Percentiles rank a stretch among this genome's conserved stretches.
phyloP scores from a whole-genome alignment of 2,113 vertebrate genomes.

The Rhynchopsitta pachyrhyncha region DNA sequence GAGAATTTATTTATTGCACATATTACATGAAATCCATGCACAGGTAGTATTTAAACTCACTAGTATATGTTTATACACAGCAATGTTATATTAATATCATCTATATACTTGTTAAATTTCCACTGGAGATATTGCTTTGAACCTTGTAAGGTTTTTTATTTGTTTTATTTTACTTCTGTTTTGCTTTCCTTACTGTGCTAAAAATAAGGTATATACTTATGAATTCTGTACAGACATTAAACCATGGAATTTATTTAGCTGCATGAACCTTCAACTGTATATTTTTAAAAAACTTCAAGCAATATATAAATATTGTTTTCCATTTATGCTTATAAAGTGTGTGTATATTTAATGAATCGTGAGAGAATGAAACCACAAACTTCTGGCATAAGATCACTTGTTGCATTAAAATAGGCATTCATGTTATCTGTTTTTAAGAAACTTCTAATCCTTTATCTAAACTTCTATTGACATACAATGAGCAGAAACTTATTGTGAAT shows the following conservation, averaged over 20 bases:
- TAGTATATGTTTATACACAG: neutral
- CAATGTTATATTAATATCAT: neutral
- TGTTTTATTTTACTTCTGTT: neutral
- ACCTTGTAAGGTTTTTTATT: neutral
- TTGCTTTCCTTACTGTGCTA: neutral
- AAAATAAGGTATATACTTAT: neutral
- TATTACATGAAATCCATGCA: neutral
- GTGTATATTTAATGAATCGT: neutral
- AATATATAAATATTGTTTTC: neutral
- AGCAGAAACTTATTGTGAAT: neutral
- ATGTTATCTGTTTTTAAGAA: neutral
- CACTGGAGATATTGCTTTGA: neutral
- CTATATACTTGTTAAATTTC: neutral
- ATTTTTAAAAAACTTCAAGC: neutral
- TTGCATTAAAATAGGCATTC: neutral
- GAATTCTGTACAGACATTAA: neutral
- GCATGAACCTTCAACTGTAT: neutral
- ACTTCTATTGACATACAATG: neutral
- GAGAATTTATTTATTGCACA: neutral
- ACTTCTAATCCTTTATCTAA: constrained; percentile 3
- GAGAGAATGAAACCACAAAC: neutral
- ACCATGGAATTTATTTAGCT: neutral
- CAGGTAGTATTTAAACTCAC: neutral
- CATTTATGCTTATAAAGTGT: neutral
- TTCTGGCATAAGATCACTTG: neutral